These are phyloP conservation scores for Bombus confusus DNA, from an alignment of 1,140 invertebrate genomes.

Conservation along the genomic window DNA sequence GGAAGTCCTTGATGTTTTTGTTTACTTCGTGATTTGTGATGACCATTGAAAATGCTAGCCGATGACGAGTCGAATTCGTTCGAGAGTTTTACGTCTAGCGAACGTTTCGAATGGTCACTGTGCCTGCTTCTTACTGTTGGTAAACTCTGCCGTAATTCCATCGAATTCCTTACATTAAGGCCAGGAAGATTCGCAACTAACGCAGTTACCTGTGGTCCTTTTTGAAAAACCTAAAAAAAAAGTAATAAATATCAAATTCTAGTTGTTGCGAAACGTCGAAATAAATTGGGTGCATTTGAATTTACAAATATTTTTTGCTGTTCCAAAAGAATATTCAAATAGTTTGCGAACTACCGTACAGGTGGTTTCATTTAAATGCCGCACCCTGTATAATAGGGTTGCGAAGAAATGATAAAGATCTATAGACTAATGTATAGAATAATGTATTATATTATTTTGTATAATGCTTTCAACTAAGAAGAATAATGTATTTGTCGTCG, in stretches of 20 bases:
- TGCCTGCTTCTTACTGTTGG: conserved; percentile 72
- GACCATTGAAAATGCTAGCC: conserved; percentile 67
- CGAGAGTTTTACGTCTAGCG: conserved; percentile 59
- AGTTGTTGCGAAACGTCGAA: too few species aligned
- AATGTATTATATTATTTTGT: not conserved
- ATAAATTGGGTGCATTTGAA: too few species aligned
- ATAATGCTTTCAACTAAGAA: not conserved
- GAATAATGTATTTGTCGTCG: not conserved
- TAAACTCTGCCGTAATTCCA: conserved; percentile 75
- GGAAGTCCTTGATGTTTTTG: conserved; percentile 71
- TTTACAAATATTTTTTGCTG: too few species aligned
- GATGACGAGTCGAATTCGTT: conserved; percentile 74
- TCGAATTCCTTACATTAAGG: conserved; percentile 79
- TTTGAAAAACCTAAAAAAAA: conserved; percentile 84
- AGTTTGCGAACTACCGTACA: not conserved
- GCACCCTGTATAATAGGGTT: not conserved
- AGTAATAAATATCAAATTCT: too few species aligned
- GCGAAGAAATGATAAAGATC: not conserved
- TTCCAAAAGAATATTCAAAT: not conserved
- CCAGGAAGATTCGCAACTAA: conserved; percentile 84
- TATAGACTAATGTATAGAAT: not conserved
- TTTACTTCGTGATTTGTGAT: conserved; percentile 71
- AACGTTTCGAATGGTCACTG: conserved; percentile 65
- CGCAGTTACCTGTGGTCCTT: conserved; percentile 84
- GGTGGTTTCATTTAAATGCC: not conserved